A percentile compares a stretch with the other conserved stretches of the same genome.
These are phyloP conservation scores for Archivesica marissinica DNA, from an alignment of 1,140 invertebrate species.

Conservation along the genomic window DNA sequence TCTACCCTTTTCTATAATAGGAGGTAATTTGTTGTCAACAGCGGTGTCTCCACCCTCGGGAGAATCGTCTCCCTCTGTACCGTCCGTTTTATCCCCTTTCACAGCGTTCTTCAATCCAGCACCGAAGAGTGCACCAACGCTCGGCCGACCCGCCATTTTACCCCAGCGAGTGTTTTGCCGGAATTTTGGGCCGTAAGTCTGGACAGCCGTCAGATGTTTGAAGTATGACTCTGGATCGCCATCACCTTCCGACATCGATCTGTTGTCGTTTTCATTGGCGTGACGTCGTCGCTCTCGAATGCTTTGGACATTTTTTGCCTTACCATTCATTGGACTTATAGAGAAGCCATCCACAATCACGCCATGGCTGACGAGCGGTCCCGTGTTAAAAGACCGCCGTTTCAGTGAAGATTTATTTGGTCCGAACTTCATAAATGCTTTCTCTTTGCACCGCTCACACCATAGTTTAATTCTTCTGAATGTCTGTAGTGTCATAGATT, in stretches of 20 bases:
- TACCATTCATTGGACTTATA: conserved; percentile 79
- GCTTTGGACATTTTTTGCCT: conserved; percentile 68
- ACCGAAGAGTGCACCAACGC: conserved; percentile 41
- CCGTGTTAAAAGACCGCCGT: conserved; percentile 69
- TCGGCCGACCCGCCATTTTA: conserved; percentile 66
- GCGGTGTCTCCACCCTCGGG: background rate
- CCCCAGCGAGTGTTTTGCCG: conserved; percentile 72
- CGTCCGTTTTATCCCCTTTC: conserved; percentile 56
- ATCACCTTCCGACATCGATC: conserved; percentile 54
- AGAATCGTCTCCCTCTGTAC: conserved; percentile 7
- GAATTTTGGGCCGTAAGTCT: conserved; percentile 69
- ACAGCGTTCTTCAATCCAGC: conserved; percentile 37
- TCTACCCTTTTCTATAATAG: conserved; percentile 45
- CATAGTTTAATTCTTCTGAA: conserved; percentile 79
- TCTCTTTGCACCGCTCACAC: conserved; percentile 81
- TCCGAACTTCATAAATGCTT: conserved; percentile 76
- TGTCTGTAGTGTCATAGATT: conserved; percentile 77
- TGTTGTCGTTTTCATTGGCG: conserved; percentile 57
- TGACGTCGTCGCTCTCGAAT: conserved; percentile 66
- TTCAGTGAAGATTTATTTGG: conserved; percentile 78
- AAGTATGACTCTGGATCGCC: conserved; percentile 77
- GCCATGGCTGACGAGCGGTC: conserved; percentile 79
- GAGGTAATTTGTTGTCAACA: conserved; percentile 32
- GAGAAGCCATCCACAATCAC: conserved; percentile 79
- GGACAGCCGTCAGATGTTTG: conserved; percentile 68